These are phyloP conservation scores for Crambe crambe DNA, from an alignment of 37 sponge, comb jelly and placozoan genomes.

Conservation along the genomic window DNA sequence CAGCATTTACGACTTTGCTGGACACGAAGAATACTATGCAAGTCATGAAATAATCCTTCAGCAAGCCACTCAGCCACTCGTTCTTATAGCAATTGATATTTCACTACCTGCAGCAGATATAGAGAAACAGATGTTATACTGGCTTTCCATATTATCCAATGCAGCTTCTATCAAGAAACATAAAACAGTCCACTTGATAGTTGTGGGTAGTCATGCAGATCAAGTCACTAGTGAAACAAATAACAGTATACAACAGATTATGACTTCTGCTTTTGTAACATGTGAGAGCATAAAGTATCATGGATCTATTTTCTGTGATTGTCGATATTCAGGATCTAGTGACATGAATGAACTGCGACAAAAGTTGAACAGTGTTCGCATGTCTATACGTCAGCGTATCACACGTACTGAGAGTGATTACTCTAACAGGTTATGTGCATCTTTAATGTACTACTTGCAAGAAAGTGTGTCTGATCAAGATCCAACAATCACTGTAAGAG, in stretches of 20 bases:
- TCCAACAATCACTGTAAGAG: background rate
- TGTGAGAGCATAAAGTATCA: background rate
- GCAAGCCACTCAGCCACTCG: background rate
- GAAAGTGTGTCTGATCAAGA: background rate
- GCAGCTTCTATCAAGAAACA: background rate
- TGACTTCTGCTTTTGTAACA: too few species aligned
- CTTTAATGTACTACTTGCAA: background rate
- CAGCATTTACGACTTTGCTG: conserved; percentile 39
- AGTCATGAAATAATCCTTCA: conserved; percentile 21
- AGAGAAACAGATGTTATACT: background rate
- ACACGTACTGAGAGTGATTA: background rate
- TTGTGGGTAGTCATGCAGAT: conserved; percentile 11
- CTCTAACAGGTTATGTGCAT: background rate
- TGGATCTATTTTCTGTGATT: background rate
- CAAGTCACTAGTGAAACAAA: background rate
- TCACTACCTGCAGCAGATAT: background rate
- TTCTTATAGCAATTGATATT: conserved; percentile 11
- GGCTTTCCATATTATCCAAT: background rate
- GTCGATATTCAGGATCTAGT: background rate
- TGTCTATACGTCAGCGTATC: background rate
- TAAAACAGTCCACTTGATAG: background rate
- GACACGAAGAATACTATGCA: conserved; percentile 38
- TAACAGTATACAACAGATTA: background rate
- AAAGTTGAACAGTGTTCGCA: background rate
- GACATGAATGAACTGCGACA: conserved; percentile 7